Conservation (phyloP, 2,113 vertebrate species). For the Tragelaphus scriptus region DNA sequence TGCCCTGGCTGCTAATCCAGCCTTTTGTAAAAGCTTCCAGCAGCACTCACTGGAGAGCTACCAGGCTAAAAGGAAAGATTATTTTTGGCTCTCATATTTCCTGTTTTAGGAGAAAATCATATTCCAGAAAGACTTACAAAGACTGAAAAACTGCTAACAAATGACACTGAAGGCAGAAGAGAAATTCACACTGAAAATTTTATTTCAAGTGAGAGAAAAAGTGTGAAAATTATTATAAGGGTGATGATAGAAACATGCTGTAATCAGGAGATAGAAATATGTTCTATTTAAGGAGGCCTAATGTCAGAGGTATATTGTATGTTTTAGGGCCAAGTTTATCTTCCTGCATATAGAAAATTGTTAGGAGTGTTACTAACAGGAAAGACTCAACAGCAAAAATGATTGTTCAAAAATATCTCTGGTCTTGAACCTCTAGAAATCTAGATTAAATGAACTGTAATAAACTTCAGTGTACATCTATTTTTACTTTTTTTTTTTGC, state of each 20-base stretch:
- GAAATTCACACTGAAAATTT: conserved; percentile 62
- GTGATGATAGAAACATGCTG: conserved; percentile 55
- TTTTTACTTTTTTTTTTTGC: not conserved
- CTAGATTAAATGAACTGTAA: not conserved
- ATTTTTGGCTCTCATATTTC: conserved; percentile 62
- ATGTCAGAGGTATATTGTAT: not conserved
- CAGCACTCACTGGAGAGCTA: conserved; percentile 26
- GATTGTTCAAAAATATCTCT: not conserved
- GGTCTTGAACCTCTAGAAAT: not conserved
- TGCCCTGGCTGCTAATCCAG: not conserved
- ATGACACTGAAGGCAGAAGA: conserved; percentile 45
- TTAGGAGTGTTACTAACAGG: conserved; percentile 32
- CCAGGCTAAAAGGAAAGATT: conserved; percentile 55
- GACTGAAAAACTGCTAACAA: conserved; percentile 47
- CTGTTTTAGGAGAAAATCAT: conserved; percentile 56
- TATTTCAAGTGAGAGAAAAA: conserved; percentile 53
- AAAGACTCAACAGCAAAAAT: not conserved
- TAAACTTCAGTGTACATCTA: not conserved
- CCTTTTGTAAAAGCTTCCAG: conserved; percentile 13
- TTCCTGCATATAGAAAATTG: not conserved
- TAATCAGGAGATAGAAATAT: conserved; percentile 44
- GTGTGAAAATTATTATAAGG: conserved; percentile 62
- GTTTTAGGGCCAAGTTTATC: conserved; percentile 21
- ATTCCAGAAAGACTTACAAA: conserved; percentile 49
- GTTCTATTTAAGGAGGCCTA: conserved; percentile 31